Base-by-base conservation (phyloP, 2,888 invertebrate genomes). In the Trissolcus japonicus region DNA sequence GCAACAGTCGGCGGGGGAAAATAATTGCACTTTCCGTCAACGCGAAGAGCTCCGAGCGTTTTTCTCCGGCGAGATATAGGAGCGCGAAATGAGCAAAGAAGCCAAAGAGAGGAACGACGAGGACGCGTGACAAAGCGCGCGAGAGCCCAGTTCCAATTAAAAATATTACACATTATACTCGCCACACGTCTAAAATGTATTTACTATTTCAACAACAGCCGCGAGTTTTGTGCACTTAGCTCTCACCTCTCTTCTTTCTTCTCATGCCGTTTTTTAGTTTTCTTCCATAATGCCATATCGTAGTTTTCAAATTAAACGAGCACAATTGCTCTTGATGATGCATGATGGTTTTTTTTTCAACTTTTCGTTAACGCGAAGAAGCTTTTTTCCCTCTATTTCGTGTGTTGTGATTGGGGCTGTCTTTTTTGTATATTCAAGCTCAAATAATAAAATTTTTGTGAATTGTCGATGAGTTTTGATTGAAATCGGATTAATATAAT, bases 161-260 rank as follows among this genome's bases (percentile, higher is more conserved):
- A 88, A 88, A 88, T 88, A 88, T 88, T 88, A 88, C 86, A 86
- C 86, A 88, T 88, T 88, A 88, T 84, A 84, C 85, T 83, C 84
- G 83, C 83, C 83, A 83, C 84, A 83, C 82, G 82, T 82, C 84
- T 86, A 86, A 87, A 88, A 87, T 85, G 85, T 87, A 86, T 87
- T 87, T 87, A 87, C 85, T 85, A 84, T 87, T 86, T 86, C 85
- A 85, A 86, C 86, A 85, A 84, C 81, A 78, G 82, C 81, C 80
- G 60, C 80, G 60, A 68, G 62, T 67, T 77, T 73, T 73, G 68
- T 62, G 66, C 76, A 72, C 55, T 77, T 77, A 43, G 61, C 51
- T 55, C 54, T 40, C 65, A 60, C 51, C 46, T 35, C 56, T 53
- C 55, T 60, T 43, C 40, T 53, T 43, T 48, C 50, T 35, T 6